Evolutionary conservation across 2,888 invertebrate species (phyloP), one percentile per base, ranked within the genome.

Genomic region (Hypena proboscidalis): DNA sequence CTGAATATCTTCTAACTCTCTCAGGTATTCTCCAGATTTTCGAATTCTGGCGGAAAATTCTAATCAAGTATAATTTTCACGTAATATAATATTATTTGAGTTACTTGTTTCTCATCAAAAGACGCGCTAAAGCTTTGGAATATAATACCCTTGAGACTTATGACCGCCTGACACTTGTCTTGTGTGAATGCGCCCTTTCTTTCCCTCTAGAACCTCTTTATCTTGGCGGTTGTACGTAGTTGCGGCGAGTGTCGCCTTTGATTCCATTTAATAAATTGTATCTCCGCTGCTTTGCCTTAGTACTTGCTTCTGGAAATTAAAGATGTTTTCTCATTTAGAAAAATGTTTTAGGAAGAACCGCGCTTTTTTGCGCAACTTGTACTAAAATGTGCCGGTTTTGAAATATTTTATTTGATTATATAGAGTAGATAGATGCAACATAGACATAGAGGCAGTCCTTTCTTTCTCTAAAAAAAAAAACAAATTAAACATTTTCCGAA

Each of bases 61-160:
- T n/a, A n/a, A n/a, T 25, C 11, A 1, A 2, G 5, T 25, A 6
- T 25, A 11, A 23, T 23, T 9, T 23, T 11, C 25, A 2, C 13
- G 25, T 26, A 26, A 26, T 26, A 11, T 14, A 14, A 27, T 27
- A 27, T 14, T 27, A n/a, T 27, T 39, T 4, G 21, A 32, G 32
- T 39, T 21, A 11, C 6, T 13, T 4, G 27, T 21, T n/a, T n/a
- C n/a, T 36, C 20, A 14, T 26, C 26, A 26, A 6, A 36, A 14
- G 20, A n/a, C 20, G 2, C 8, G 9, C 11, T 4, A 22, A 34
- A 8, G 4, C 9, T 40, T 31, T 35, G 37, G 30, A 27, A 39
- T 30, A 14, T 32, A 34, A 59, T 42, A 47, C 19, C n/a, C 26
- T 44, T 42, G 41, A 38, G 11, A 32, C 20, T 26, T 33, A 38